Percentiles rank a stretch among this genome's conserved stretches.
Conservation (phyloP, 2,113 vertebrate species). For the Miniopterus natalensis region DNA sequence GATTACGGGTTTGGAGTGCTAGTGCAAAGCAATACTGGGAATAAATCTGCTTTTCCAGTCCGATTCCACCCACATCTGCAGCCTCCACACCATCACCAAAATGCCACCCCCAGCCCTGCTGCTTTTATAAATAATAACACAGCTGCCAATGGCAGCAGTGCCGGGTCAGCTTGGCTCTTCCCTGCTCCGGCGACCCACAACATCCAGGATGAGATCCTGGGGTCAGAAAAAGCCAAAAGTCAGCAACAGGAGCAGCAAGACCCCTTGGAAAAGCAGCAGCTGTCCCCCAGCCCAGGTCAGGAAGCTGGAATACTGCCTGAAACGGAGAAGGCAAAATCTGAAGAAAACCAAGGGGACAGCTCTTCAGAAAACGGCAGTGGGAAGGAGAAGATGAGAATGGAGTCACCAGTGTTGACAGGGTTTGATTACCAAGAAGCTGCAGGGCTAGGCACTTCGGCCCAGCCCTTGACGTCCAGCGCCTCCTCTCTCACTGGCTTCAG, state of each 20-base stretch:
- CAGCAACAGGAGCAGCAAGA: slow-evolving; percentile 98
- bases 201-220: slow-evolving; percentile 99
- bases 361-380: slow-evolving; percentile 93
- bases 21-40: slow-evolving; percentile 99
- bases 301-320: slow-evolving; percentile 95
- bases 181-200: slow-evolving; percentile 96
- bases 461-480: slow-evolving; percentile 95
- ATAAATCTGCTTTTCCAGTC: slow-evolving; percentile 99
- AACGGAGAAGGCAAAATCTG: slow-evolving; percentile 93
- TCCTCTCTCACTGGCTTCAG: slow-evolving; percentile 98
- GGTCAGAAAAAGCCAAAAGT: slow-evolving; percentile 97
- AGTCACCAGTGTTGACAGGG: slow-evolving; percentile 96
- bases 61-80: slow-evolving; percentile 99
- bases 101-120: slow-evolving; percentile 96
- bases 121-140: slow-evolving; percentile 98
- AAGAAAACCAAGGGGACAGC: slow-evolving; percentile 94
- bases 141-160: slow-evolving; percentile 96
- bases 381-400: slow-evolving; percentile 97
- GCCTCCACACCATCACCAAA: slow-evolving; percentile 97
- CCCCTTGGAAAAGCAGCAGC: slow-evolving; percentile 96
- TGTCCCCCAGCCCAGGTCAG: slow-evolving; percentile 94
- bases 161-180: slow-evolving; percentile 98
- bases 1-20: slow-evolving; percentile 99
- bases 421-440: slow-evolving; percentile 98
- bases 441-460: slow-evolving; percentile 94